Conservation (phyloP, 2,113 vertebrate genomes). For the Rafetus swinhoei region DNA sequence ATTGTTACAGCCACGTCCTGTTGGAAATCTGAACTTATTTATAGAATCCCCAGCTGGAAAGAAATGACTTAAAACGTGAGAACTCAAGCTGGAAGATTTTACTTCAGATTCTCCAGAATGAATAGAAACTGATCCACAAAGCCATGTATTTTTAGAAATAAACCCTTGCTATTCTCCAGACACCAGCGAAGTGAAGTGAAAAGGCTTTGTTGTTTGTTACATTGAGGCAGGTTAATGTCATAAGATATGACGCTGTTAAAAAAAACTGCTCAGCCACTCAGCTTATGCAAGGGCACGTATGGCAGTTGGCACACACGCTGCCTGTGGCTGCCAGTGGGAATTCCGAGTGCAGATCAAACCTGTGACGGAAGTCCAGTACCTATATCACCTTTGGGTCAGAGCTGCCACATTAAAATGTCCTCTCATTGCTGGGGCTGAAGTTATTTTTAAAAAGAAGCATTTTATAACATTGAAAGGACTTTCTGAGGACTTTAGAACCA, state of each 20-base stretch:
- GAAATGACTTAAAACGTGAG: not conserved
- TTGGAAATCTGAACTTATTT: not conserved
- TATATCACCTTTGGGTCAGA: not conserved
- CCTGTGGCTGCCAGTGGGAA: not conserved
- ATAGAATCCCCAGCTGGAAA: not conserved
- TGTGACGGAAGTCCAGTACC: not conserved
- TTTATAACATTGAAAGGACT: not conserved
- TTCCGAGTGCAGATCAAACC: not conserved
- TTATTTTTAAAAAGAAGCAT: not conserved
- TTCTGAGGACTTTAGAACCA: not conserved
- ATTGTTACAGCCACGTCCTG: not conserved
- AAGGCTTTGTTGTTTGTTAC: not conserved
- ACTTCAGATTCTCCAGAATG: not conserved
- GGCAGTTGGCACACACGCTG: too few species aligned
- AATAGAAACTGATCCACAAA: not conserved
- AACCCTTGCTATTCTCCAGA: not conserved
- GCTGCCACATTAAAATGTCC: not conserved
- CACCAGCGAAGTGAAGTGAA: not conserved
- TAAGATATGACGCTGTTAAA: accelerated
- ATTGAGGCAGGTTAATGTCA: not conserved
- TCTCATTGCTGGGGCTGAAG: not conserved
- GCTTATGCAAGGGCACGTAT: not conserved
- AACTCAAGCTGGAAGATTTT: not conserved
- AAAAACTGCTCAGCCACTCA: not conserved
- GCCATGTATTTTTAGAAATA: not conserved